Evolutionary conservation across 2,888 invertebrate species (phyloP), one percentile per base, ranked within the genome.

Genomic region (Esperia sulphurella): DNA sequence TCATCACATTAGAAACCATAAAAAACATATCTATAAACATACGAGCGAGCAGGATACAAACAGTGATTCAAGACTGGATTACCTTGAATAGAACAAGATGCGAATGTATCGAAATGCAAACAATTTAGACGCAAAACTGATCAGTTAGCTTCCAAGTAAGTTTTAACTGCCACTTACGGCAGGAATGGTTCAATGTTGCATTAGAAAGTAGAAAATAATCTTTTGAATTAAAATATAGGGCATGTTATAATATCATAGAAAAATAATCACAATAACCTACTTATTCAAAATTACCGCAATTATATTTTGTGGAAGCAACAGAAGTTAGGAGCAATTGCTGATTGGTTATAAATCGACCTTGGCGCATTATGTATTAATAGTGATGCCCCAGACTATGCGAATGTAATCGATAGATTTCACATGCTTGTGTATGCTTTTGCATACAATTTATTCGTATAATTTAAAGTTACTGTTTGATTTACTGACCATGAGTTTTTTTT

Each of bases 281-380:
- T 37, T 10, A 14, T 61, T 68, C 50, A 49, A 59, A 69, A 58
- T 42, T 53, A 48, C 64, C 75, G 77, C 74, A 7, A 13, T 8
- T 14, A 39, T 14, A 8, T 14, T 6, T 14, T n/a, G 14, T 12
- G 2, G 7, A 13, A n/a, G 14, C n/a, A n/a, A 14, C 47, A 63
- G 83, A 84, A 82, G 75, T 63, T 75, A 60, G 65, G 44, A 52
- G 45, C 61, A 52, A 52, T 51, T 52, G 45, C 48, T 65, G 69
- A 82, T 82, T 83, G 82, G 86, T 54, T 55, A 46, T 35, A 48
- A 48, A 68, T 72, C 74, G 76, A 76, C 81, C 81, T 83, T 84
- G 85, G 71, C 75, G 76, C 78, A 77, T 77, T 80, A 79, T 79
- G 77, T 72, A 63, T 59, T 48, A 55, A 13, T 76, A 83, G 83